phyloP scores from a whole-genome alignment of 2,113 vertebrate species.

The Clarias macrocephalus region DNA sequence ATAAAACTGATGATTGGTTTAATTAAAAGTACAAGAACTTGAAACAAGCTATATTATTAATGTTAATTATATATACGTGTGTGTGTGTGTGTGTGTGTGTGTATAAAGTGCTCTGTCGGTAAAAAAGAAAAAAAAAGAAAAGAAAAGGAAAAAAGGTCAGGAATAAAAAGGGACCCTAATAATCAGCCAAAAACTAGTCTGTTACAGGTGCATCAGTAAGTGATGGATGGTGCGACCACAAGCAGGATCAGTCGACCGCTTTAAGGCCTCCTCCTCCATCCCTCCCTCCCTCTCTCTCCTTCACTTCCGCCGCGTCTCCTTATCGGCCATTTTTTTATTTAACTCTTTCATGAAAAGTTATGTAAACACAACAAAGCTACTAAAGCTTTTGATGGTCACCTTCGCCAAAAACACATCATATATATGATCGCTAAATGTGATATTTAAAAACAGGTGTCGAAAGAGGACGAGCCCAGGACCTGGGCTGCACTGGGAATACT shows the following conservation, averaged over 20 bases:
- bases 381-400: constrained; percentile 28
- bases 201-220: background rate
- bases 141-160: background rate
- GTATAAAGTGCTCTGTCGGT: background rate
- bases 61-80: background rate
- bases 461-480: background rate
- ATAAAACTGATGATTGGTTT: background rate
- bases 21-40: background rate
- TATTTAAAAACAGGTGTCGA: background rate
- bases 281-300: constrained; percentile 73
- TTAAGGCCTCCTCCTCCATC: constrained; percentile 65
- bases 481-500: constrained; percentile 28
- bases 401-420: background rate
- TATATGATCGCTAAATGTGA: background rate
- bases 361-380: constrained; percentile 59
- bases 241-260: constrained; percentile 21
- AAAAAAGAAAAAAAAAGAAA: background rate
- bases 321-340: constrained; percentile 75
- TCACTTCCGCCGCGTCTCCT: constrained; percentile 77
- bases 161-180: background rate
- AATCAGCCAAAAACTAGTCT: background rate
- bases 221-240: background rate
- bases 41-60: background rate
- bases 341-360: constrained; percentile 75
- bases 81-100: background rate